These are phyloP conservation scores for Brachionus manjavacas DNA, from an alignment of 1,140 invertebrate genomes.

Conservation along the genomic window DNA sequence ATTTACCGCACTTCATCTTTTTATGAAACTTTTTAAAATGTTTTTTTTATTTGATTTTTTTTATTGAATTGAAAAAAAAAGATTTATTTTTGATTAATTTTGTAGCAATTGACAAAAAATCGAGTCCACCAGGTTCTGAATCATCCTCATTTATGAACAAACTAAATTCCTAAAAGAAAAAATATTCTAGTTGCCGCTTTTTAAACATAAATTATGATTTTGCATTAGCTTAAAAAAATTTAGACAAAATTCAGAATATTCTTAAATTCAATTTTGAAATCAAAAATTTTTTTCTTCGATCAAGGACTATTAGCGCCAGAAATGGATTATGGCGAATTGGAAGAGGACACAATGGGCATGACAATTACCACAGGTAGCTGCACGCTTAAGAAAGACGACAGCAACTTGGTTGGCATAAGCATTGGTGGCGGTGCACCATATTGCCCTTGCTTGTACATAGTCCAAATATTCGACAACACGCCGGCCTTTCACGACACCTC, in stretches of 20 bases:
- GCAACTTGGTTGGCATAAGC: constrained; percentile 93
- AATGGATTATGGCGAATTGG: constrained; percentile 22
- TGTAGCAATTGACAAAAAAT: too few relatives aligned
- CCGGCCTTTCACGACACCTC: constrained; percentile 77
- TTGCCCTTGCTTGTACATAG: constrained; percentile 94
- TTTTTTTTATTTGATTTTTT: too few relatives aligned
- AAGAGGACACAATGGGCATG: constrained; percentile 67
- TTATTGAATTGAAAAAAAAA: too few relatives aligned
- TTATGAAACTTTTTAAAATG: too few relatives aligned
- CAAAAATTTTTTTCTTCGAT: constrained; percentile 19
- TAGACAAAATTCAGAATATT: not conserved
- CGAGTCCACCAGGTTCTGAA: too few relatives aligned
- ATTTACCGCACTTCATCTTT: too few relatives aligned
- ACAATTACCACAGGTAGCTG: constrained; percentile 90
- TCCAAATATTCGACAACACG: constrained; percentile 95
- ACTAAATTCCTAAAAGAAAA: not conserved
- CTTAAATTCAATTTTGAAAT: not conserved
- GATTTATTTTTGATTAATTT: too few relatives aligned
- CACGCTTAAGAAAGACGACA: constrained; percentile 80
- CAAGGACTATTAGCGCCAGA: not conserved
- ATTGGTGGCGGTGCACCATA: constrained; percentile 86
- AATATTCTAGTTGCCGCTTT: not conserved
- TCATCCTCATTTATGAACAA: not conserved
- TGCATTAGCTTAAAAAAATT: not conserved
- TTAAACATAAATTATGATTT: not conserved